Conservation (phyloP, 1,140 invertebrate genomes). For the Drosophila nigromelanica region DNA sequence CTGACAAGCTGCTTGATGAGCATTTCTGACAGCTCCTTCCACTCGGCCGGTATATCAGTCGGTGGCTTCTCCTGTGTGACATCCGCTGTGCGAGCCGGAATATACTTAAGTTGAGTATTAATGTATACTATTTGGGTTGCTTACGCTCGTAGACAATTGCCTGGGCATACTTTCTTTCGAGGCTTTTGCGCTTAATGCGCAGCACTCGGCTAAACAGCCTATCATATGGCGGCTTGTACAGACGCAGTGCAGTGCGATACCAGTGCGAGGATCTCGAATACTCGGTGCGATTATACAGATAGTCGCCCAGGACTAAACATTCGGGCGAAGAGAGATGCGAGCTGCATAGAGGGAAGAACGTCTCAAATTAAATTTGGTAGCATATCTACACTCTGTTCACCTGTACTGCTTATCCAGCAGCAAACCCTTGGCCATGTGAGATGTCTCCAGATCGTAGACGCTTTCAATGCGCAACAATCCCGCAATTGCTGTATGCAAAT, state of each 20-base stretch:
- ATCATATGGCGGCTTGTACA: constrained; percentile 16
- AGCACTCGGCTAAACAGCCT: constrained; percentile 36
- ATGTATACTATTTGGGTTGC: not conserved
- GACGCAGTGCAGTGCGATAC: constrained; percentile 48
- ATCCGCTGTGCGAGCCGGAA: not conserved
- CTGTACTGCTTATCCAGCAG: constrained; percentile 35
- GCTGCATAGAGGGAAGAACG: constrained; percentile 7
- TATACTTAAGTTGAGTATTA: not conserved
- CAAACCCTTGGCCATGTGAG: constrained; percentile 46
- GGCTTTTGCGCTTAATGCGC: constrained; percentile 24
- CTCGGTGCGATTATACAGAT: constrained; percentile 27
- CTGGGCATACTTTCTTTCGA: constrained; percentile 44
- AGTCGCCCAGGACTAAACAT: constrained; percentile 35
- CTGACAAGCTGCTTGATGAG: constrained; percentile 13
- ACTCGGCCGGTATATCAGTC: not conserved
- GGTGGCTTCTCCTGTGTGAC: not conserved
- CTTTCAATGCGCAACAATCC: constrained; percentile 51
- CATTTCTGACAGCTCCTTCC: not conserved
- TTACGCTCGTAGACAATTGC: constrained; percentile 44
- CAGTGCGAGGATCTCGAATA: constrained; percentile 41
- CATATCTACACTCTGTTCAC: not conserved
- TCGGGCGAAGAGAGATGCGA: constrained; percentile 32
- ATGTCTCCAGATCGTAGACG: constrained; percentile 47
- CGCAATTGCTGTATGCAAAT: constrained; percentile 25
- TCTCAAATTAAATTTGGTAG: not conserved